Evolutionary conservation across 1,140 invertebrate species (phyloP).

Genomic region (Semibalanus balanoides): DNA sequence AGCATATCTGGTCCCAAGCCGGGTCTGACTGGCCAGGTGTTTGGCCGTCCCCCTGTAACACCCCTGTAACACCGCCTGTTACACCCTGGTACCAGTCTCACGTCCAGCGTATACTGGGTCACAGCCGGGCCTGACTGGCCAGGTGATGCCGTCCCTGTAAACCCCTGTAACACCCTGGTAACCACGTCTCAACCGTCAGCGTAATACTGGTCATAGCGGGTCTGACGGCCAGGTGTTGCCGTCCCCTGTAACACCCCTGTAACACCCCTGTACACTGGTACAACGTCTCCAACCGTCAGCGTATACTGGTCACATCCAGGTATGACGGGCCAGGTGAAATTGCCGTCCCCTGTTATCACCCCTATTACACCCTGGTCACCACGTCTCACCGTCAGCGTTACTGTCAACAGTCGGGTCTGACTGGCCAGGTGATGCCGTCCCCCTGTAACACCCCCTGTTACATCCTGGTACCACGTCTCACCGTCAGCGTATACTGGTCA

Average conservation of each 20-base stretch:
- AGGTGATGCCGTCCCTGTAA: conserved; percentile 66
- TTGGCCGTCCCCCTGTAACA: too few relatives aligned
- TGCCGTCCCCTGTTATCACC: too few relatives aligned
- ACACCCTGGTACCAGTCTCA: conserved; percentile 3
- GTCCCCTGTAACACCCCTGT: too few relatives aligned
- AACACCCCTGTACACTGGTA: too few relatives aligned
- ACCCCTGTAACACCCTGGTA: too few relatives aligned
- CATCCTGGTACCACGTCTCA: conserved; percentile 1
- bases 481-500: conserved; percentile 78
- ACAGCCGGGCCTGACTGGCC: conserved; percentile 68
- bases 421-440: too few relatives aligned
- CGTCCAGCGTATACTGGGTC: conserved; percentile 80
- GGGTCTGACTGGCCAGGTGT: too few relatives aligned
- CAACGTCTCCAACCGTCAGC: conserved; percentile 45
- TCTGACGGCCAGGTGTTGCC: conserved; percentile 69
- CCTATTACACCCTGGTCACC: too few relatives aligned
- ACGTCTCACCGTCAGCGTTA: conserved; percentile 62
- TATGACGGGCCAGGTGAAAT: too few relatives aligned
- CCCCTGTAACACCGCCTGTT: too few relatives aligned
- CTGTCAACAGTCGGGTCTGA: conserved; percentile 70
- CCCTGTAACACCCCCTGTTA: too few relatives aligned
- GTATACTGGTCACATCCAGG: conserved; percentile 83
- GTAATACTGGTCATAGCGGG: conserved; percentile 74
- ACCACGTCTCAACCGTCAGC: conserved; percentile 46
- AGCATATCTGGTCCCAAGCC: too few relatives aligned